Conservation (phyloP, 2,113 vertebrate genomes). For the Sterrhoptilus dennistouni region DNA sequence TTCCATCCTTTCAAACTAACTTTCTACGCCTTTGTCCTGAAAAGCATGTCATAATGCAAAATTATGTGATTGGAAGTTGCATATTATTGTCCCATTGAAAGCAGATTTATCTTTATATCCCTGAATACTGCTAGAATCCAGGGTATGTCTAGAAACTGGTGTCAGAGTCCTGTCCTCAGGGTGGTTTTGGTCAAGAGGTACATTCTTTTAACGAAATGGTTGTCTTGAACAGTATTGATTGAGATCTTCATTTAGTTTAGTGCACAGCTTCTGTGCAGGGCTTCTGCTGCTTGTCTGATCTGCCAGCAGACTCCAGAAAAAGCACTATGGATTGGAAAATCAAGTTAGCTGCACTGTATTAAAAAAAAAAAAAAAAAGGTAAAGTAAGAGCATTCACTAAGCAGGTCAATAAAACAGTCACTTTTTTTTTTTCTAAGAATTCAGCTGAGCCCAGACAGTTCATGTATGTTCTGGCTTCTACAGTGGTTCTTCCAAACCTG, state of each 20-base stretch:
- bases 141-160: background rate
- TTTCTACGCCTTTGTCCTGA: background rate
- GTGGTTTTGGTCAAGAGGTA: background rate
- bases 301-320: background rate
- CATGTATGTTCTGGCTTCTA: background rate
- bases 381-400: background rate
- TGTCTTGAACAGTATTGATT: background rate
- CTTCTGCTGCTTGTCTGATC: background rate
- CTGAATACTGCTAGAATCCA: background rate
- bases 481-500: slow-evolving; percentile 23
- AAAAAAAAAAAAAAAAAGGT: no score
- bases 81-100: background rate
- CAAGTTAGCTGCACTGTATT: background rate
- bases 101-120: background rate
- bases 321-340: background rate
- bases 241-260: background rate
- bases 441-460: background rate
- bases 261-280: background rate
- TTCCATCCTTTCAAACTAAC: background rate
- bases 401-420: background rate
- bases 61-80: background rate
- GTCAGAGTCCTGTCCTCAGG: background rate
- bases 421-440: background rate
- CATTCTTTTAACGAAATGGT: background rate
- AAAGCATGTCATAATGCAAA: background rate